Conservation (phyloP, 2,797 vertebrate genomes). For the Oryzias sinensis region DNA sequence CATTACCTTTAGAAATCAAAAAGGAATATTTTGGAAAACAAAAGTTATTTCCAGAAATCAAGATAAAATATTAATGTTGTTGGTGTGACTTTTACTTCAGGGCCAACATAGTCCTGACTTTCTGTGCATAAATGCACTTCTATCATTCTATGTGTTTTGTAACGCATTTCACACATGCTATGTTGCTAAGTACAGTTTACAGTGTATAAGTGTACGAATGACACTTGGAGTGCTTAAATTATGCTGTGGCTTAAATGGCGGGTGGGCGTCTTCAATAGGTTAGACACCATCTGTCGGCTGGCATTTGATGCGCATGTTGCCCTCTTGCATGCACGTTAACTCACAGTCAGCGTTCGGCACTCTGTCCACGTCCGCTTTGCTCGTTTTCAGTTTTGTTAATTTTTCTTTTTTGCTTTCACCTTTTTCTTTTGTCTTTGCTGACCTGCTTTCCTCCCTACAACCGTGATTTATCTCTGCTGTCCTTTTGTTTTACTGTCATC, state of each 20-base stretch:
- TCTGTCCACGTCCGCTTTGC: slow-evolving; percentile 9
- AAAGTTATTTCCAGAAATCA: too few relatives aligned
- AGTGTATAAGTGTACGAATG: slow-evolving; percentile 43
- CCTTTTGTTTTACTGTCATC: slow-evolving; percentile 18
- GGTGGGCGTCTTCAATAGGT: slow-evolving; percentile 52
- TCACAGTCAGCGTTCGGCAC: slow-evolving; percentile 12
- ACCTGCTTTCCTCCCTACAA: slow-evolving; percentile 6
- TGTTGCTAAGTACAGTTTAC: background rate
- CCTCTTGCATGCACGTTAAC: slow-evolving; percentile 19
- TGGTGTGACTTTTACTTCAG: background rate
- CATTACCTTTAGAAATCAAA: too few relatives aligned
- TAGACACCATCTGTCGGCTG: slow-evolving; percentile 77
- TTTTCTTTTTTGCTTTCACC: background rate
- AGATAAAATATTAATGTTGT: background rate
- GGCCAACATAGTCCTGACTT: background rate
- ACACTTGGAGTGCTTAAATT: slow-evolving; percentile 54
- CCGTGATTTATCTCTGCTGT: slow-evolving; percentile 13
- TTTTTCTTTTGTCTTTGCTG: slow-evolving; percentile 16
- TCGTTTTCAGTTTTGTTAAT: slow-evolving; percentile 14
- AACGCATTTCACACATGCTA: slow-evolving; percentile 7
- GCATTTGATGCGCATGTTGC: slow-evolving; percentile 48
- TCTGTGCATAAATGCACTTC: background rate
- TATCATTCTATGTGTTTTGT: slow-evolving; percentile 5
- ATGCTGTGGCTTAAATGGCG: slow-evolving; percentile 38
- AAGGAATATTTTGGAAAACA: too few relatives aligned